Conservation (phyloP, 2,113 vertebrate species). For the Gulo gulo region DNA sequence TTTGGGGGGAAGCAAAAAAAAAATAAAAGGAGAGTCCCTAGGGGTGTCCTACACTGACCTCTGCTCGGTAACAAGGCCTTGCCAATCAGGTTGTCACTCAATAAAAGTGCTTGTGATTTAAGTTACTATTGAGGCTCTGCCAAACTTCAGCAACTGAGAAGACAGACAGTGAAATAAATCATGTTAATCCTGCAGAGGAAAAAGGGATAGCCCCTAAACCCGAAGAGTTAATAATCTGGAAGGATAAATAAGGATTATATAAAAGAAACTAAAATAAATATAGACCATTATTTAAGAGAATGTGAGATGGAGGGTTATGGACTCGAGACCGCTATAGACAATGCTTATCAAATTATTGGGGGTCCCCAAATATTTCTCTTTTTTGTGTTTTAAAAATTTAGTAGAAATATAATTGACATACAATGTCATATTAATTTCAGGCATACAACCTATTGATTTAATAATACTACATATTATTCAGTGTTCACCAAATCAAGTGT, state of each 20-base stretch:
- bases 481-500: neutral
- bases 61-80: constrained; percentile 32
- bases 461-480: neutral
- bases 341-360: neutral
- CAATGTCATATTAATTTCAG: neutral
- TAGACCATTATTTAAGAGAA: neutral
- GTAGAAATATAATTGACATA: neutral
- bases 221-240: neutral
- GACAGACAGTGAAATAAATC: constrained; percentile 66
- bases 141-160: neutral
- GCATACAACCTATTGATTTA: neutral
- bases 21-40: neutral
- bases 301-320: neutral
- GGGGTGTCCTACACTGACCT: neutral
- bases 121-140: constrained; percentile 28
- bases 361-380: neutral
- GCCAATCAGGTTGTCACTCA: constrained; percentile 14
- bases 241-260: neutral
- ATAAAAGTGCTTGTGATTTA: constrained; percentile 7
- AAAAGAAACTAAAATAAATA: constrained; percentile 37
- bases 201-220: neutral
- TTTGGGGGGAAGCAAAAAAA: neutral
- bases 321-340: neutral
- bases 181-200: constrained; percentile 16
- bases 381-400: neutral